Conservation (phyloP, 2,113 vertebrate genomes). For the Pelecanoides urinatrix region DNA sequence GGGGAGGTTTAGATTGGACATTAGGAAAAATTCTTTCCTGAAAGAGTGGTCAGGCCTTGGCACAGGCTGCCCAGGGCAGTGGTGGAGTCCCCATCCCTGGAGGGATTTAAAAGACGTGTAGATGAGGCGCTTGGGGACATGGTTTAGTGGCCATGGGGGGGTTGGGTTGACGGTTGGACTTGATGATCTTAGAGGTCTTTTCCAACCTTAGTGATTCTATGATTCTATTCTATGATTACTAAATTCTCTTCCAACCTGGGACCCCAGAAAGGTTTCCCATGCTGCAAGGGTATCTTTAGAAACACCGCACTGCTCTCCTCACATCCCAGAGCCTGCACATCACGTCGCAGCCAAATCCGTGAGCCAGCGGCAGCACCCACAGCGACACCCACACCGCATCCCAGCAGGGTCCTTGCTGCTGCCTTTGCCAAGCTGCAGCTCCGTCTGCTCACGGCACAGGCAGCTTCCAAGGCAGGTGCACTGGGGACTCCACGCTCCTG, state of each 20-base stretch:
- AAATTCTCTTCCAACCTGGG: background rate
- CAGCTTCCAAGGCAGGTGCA: background rate
- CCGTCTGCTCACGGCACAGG: fast-evolving
- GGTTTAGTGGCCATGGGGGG: no score
- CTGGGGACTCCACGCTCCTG: background rate
- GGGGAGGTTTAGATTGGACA: no score
- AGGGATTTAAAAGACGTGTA: no score
- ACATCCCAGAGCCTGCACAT: background rate
- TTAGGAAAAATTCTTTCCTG: no score
- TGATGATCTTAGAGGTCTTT: no score
- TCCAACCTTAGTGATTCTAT: no score
- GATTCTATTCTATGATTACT: no score
- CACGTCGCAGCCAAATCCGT: background rate
- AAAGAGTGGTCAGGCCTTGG: no score
- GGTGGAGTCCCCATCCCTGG: no score
- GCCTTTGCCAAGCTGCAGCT: background rate
- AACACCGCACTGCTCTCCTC: background rate
- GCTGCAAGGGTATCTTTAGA: background rate
- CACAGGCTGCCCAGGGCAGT: no score
- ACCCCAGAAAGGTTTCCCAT: background rate
- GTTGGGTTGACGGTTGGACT: no score
- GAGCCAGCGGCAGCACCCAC: background rate
- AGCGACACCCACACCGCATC: background rate
- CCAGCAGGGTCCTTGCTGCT: background rate
- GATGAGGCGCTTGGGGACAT: no score